phyloP scores from a whole-genome alignment of 2,797 vertebrate species.

The Mionectes olivaceus region DNA sequence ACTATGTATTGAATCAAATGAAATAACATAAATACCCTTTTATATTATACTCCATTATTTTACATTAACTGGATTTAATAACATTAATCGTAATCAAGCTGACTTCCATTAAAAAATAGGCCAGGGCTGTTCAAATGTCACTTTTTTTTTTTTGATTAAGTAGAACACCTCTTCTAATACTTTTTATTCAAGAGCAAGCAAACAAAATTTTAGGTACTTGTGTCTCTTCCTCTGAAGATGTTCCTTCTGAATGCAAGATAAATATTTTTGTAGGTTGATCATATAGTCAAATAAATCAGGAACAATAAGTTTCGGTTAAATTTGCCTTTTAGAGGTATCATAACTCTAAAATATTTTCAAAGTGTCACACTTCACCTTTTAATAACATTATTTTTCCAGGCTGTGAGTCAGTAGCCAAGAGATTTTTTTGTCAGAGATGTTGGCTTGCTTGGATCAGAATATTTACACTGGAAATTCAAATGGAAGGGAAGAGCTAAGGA shows the following conservation, averaged over 20 bases:
- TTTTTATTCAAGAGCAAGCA: not conserved
- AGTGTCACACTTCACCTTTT: not conserved
- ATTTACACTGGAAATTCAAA: not conserved
- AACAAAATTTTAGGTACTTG: not conserved
- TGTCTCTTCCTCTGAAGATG: not conserved
- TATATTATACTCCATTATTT: fast-evolving
- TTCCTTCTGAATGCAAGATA: not conserved
- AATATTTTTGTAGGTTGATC: not conserved
- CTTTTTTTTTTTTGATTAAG: not conserved
- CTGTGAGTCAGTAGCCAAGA: not conserved
- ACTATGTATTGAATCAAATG: not conserved
- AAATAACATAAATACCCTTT: not conserved
- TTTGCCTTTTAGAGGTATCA: not conserved
- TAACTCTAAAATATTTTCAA: not conserved
- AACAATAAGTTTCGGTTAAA: not conserved
- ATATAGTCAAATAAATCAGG: not conserved
- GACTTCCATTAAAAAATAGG: not conserved
- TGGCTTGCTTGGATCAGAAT: not conserved
- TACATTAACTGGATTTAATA: not conserved
- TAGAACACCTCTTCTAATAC: not conserved
- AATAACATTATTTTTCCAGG: not conserved
- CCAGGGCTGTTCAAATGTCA: not conserved
- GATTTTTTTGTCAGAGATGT: not conserved
- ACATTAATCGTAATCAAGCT: not conserved
- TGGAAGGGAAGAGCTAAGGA: not conserved